A percentile compares a stretch with the other conserved stretches of the same genome.
phyloP scores from a whole-genome alignment of 2,113 vertebrate species.

The Hymenochirus boettgeri region DNA sequence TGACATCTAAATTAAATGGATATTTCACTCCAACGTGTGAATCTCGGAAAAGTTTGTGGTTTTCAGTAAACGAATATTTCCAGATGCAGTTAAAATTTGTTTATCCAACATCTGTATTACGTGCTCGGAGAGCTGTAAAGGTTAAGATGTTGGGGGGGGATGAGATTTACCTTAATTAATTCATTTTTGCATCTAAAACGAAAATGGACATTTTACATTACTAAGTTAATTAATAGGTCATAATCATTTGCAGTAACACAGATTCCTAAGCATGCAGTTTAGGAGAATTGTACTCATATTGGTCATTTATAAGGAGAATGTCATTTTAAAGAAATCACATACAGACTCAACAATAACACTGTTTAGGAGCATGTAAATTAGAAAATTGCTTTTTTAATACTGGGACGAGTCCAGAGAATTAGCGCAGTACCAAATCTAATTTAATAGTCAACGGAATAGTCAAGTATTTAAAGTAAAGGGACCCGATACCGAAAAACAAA shows the following conservation, averaged over 20 bases:
- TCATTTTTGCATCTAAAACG: conserved; percentile 15
- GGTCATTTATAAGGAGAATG: not conserved
- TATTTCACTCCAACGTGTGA: not conserved
- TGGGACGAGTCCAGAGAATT: too few species aligned
- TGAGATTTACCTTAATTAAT: conserved; percentile 5
- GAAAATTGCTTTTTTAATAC: not conserved
- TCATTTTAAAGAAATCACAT: not conserved
- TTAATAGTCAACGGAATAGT: too few species aligned
- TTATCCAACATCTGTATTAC: not conserved
- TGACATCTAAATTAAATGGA: not conserved
- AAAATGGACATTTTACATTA: conserved; percentile 36
- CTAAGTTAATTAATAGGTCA: conserved; percentile 25
- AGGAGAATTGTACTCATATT: conserved; percentile 7
- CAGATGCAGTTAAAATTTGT: not conserved
- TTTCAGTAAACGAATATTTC: not conserved
- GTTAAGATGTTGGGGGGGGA: conserved; percentile 4
- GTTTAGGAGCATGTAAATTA: not conserved
- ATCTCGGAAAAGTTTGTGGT: not conserved
- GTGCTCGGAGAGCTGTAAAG: conserved; percentile 12
- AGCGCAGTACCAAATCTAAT: too few species aligned
- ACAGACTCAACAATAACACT: not conserved
- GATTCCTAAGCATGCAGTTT: not conserved
- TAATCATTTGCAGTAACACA: conserved; percentile 7
- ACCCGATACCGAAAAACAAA: too few species aligned
- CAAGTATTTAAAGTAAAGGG: too few species aligned